These are phyloP conservation scores for Ryuthela nishihirai DNA, from an alignment of 2,888 invertebrate genomes.

Conservation along the genomic window DNA sequence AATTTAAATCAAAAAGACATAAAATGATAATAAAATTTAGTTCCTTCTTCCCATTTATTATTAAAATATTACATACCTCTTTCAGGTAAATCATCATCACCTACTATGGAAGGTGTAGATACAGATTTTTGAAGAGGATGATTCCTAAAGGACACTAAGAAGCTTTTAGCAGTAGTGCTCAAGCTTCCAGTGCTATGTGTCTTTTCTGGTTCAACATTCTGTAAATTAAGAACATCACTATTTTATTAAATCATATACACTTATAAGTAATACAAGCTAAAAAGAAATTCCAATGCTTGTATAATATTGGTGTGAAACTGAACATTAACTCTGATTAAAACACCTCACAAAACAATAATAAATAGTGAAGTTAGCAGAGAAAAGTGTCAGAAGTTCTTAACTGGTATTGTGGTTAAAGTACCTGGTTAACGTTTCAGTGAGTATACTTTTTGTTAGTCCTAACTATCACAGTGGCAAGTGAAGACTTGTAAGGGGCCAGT, in stretches of 20 bases:
- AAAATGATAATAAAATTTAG: background rate
- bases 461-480: too few relatives aligned
- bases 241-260: too few relatives aligned
- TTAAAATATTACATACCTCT: conserved; percentile 15
- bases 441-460: too few relatives aligned
- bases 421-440: too few relatives aligned
- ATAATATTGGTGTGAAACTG: too few relatives aligned
- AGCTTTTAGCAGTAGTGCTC: conserved; percentile 23
- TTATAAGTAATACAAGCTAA: too few relatives aligned
- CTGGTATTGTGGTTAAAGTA: too few relatives aligned
- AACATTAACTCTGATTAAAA: too few relatives aligned
- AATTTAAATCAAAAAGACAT: background rate
- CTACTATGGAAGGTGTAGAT: conserved; percentile 40
- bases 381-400: background rate
- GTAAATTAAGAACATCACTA: background rate
- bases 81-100: conserved; percentile 30
- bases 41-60: too few relatives aligned
- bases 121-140: conserved; percentile 39
- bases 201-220: conserved; percentile 35
- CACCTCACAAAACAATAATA: too few relatives aligned
- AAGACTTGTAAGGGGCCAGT: too few relatives aligned
- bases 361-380: background rate
- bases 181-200: conserved; percentile 32
- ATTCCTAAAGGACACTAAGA: conserved; percentile 22
- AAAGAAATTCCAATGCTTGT: background rate